Evolutionary conservation across 2,113 vertebrate species (phyloP).

Genomic region (Monopterus albus): DNA sequence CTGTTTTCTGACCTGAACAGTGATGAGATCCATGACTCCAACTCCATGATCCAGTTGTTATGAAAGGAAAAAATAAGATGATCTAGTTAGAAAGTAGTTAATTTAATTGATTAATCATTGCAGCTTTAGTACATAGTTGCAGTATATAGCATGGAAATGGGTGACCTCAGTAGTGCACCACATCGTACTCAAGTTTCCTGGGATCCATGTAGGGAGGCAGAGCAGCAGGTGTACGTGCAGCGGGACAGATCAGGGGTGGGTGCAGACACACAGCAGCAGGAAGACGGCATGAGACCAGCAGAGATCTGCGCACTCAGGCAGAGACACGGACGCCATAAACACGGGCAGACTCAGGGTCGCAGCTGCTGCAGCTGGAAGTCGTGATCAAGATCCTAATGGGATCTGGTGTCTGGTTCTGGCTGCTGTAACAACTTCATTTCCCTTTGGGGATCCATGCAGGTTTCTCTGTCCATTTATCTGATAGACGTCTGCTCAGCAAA

Average conservation of each 20-base stretch:
- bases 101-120: too few species aligned
- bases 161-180: neutral
- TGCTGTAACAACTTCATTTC: neutral
- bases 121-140: neutral
- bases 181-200: neutral
- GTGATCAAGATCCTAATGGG: neutral
- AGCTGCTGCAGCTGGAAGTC: neutral
- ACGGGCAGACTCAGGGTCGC: too few species aligned
- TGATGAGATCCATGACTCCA: too few species aligned
- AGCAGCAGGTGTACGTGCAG: constrained; percentile 28
- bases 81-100: too few species aligned
- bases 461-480: neutral
- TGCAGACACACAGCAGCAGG: constrained; percentile 9
- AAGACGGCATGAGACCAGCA: constrained; percentile 1
- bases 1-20: too few species aligned
- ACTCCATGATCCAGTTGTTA: too few species aligned
- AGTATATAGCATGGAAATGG: neutral
- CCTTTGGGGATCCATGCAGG: neutral
- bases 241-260: constrained; percentile 34
- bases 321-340: too few species aligned
- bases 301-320: too few species aligned
- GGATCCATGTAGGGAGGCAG: constrained; percentile 3
- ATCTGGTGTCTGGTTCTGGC: neutral
- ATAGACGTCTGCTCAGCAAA: too few species aligned
- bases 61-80: too few species aligned